Conservation (phyloP, 1,140 invertebrate genomes). For the Drosophila nigrodunni region DNA sequence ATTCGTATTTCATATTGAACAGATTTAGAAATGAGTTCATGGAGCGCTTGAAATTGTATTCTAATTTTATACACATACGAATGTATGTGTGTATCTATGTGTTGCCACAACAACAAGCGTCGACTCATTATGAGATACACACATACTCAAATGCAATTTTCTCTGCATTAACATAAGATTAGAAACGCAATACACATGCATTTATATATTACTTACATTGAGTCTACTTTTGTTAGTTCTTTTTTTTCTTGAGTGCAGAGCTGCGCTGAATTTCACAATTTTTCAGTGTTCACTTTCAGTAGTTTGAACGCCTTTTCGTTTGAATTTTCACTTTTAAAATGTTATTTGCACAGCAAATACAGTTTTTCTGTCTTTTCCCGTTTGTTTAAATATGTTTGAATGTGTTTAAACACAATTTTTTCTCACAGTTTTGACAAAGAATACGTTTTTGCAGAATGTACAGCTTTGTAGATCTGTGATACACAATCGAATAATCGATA, state of each 20-base stretch:
- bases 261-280: slow-evolving; percentile 29
- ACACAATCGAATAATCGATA: background rate
- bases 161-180: background rate
- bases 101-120: slow-evolving; percentile 37
- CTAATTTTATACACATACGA: slow-evolving; percentile 33
- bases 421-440: slow-evolving; percentile 39
- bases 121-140: slow-evolving; percentile 24
- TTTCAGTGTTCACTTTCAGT: background rate
- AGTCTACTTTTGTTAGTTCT: slow-evolving; percentile 4
- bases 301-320: background rate
- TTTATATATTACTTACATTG: slow-evolving; percentile 27
- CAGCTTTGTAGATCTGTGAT: background rate
- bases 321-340: background rate
- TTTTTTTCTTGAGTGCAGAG: background rate
- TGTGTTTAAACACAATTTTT: slow-evolving; percentile 8
- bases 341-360: slow-evolving; percentile 20
- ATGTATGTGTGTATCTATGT: no score
- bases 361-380: background rate
- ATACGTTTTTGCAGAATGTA: slow-evolving; percentile 11
- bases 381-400: background rate
- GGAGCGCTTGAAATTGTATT: slow-evolving; percentile 16
- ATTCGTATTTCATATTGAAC: background rate
- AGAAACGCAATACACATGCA: background rate
- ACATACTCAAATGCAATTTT: slow-evolving; percentile 2
- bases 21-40: slow-evolving; percentile 50